Base-by-base conservation (phyloP, 2,888 invertebrate genomes). In the Amphipyra tragopoginis region DNA sequence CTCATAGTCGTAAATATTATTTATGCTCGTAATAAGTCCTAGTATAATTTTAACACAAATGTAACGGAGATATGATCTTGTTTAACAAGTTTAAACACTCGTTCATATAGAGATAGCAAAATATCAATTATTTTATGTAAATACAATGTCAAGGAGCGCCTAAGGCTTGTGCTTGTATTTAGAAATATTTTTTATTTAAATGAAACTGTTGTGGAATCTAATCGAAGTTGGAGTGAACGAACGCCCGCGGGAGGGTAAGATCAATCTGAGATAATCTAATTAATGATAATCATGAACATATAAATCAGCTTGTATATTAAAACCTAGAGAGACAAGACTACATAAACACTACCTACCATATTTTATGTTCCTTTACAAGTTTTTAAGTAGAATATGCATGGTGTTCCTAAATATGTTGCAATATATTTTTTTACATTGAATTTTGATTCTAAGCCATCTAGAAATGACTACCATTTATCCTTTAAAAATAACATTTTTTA, bases 1-100 rank as follows among this genome's bases (percentile, higher is more conserved):
- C 72, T 76, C 62, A 69, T 38, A 58, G 59, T 82, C 80, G 73
- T 85, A 84, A 85, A 85, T 78, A 68, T 70, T 66, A 77, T 84
- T 82, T 80, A 81, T 78, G 75, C 61, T 53, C 44, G 52, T 72
- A 72, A 71, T 74, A 73, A 60, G 65, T 52, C 73, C 56, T 69
- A 63, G 49, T 51, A 55, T 67, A 72, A 49, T 71, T 67, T 49
- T 65, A 57, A 65, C 63, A 72, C 54, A 79, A 65, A 63, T 71
- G 58, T 67, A 61, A 60, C 33, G 15, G 44, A 47, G 57, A 76
- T 66, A 68, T 57, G 64, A 77, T 73, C 69, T 77, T 61, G 73
- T 73, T 61, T 42, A 52, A 72, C 65, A 49, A 62, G 62, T 75
- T 62, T 45, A 59, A 45, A 52, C 55, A 45, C 48, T 76, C 45